phyloP scores from a whole-genome alignment of 1,140 invertebrate species.

The Hylaeus anthracinus region DNA sequence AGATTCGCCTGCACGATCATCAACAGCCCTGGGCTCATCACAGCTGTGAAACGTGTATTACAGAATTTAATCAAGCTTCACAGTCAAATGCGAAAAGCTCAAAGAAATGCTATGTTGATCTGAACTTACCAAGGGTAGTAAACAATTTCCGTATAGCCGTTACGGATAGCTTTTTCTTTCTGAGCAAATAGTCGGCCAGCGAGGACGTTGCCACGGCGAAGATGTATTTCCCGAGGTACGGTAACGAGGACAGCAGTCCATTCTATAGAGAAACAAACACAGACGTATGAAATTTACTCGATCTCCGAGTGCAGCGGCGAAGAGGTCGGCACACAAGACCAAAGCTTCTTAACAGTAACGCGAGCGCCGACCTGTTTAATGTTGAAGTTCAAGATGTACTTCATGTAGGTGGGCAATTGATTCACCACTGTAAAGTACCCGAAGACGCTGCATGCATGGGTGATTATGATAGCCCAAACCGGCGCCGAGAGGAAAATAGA shows the following conservation, averaged over 20 bases:
- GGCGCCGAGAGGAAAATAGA: slow-evolving; percentile 89
- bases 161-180: slow-evolving; percentile 84
- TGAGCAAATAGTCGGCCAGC: slow-evolving; percentile 86
- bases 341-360: background rate
- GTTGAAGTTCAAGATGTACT: slow-evolving; percentile 92
- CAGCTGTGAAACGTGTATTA: slow-evolving; percentile 78
- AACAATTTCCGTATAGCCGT: slow-evolving; percentile 87
- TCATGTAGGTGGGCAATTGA: slow-evolving; percentile 96
- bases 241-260: slow-evolving; percentile 92
- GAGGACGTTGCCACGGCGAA: slow-evolving; percentile 87
- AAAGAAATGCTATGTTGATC: background rate
- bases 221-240: slow-evolving; percentile 92
- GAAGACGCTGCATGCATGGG: slow-evolving; percentile 95
- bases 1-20: slow-evolving; percentile 87
- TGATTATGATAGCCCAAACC: slow-evolving; percentile 95
- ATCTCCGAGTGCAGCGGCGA: background rate
- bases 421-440: slow-evolving; percentile 97
- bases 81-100: background rate
- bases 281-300: background rate
- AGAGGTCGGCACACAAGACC: too few species aligned
- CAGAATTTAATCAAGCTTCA: too few species aligned
- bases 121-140: slow-evolving; percentile 83
- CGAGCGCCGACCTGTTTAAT: slow-evolving; percentile 87
- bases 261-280: slow-evolving; percentile 83
- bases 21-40: slow-evolving; percentile 83